These are phyloP conservation scores for Grallaria varia DNA, from an alignment of 2,113 vertebrate genomes.

Conservation along the genomic window DNA sequence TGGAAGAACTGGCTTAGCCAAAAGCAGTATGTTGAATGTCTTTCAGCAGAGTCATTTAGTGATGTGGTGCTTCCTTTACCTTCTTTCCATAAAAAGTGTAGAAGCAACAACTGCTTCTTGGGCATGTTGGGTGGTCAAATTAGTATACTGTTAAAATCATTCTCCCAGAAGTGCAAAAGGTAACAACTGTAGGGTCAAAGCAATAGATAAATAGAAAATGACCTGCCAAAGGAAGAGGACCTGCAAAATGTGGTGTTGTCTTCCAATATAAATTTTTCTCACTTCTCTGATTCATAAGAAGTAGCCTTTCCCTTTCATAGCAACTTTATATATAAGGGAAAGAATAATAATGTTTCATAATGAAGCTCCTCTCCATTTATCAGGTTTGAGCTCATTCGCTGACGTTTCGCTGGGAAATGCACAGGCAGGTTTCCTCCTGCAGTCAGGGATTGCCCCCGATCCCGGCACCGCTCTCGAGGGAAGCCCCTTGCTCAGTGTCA, in stretches of 20 bases:
- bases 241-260: neutral
- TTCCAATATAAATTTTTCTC: neutral
- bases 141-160: neutral
- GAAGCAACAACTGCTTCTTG: neutral
- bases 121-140: neutral
- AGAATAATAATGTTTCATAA: neutral
- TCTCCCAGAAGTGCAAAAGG: neutral
- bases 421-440: neutral
- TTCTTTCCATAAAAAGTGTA: neutral
- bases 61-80: neutral
- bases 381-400: neutral
- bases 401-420: neutral
- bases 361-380: neutral
- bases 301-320: neutral
- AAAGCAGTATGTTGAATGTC: neutral
- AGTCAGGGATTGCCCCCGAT: neutral
- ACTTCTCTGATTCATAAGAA: neutral
- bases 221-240: neutral
- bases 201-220: neutral
- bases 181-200: neutral
- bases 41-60: neutral
- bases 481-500: constrained; percentile 11
- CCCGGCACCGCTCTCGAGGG: neutral
- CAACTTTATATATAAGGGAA: neutral
- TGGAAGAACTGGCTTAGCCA: neutral